Base-by-base conservation (phyloP, 2,113 vertebrate genomes). In the pig (Sus scrofa) region DNA sequence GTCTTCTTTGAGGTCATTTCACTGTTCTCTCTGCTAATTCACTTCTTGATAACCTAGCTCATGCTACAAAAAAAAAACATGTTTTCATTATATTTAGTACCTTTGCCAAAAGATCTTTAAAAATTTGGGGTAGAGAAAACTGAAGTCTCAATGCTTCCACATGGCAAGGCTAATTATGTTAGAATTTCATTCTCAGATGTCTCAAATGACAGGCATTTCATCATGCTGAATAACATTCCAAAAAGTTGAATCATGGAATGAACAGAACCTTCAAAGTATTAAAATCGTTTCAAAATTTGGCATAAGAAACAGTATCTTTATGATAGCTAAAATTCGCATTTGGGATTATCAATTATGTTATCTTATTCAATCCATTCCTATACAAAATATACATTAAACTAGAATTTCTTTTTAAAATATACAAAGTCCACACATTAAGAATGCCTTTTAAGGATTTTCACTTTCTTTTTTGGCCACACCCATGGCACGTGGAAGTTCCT, bases 151-250 rank as follows among this genome's bases (percentile, higher is more conserved):
- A 19, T 71, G 27, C 86, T 75, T 32, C 67, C 8, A 50, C 14
- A 56, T 12, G 34, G 14, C 74, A 91, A 93, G 56, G 14, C 7
- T n/a, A 30, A 87, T 32, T 68, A 73, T 44, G 20, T 54, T 39
- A 65, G 11, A 91, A 86, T 82, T 91, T 77, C 58, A 65, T 39
- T 95, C 73, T 93, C 54, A 87, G 6, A n/a, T 52, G 32, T 26
- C 39, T 92, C 86, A 82, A 94, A 73, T 70, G 86, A 77, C 3
- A 86, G 37, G 30, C 94, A 86, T 44, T n/a, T 19, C 81, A 60
- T 14, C 30, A 75, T 4, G 63, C 0, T 60, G 24, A 73, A 32
- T 12, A 50, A 62, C 37, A 92, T 50, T 91, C 27, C 19, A 75
- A 68, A 73, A 74, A 67, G 32, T 0, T 27, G 18, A 62, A 20